These are phyloP conservation scores for Sarcophilus harrisii DNA, from an alignment of 2,797 vertebrate genomes.

Conservation along the genomic window DNA sequence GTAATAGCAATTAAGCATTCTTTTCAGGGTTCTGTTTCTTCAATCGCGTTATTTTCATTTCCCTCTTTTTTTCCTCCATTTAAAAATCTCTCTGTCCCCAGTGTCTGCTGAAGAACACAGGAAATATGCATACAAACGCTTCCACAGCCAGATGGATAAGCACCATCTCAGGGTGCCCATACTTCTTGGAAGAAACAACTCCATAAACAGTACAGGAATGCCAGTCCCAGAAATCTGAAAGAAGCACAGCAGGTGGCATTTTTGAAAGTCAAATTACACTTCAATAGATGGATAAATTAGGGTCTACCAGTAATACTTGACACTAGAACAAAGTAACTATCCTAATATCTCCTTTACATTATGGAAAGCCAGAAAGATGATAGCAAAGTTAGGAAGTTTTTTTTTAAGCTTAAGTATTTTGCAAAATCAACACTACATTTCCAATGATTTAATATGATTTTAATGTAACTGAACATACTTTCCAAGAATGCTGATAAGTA, in stretches of 20 bases:
- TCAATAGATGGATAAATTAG: constrained; percentile 37
- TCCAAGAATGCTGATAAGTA: not conserved
- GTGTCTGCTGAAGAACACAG: constrained; percentile 25
- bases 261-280: constrained; percentile 26
- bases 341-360: constrained; percentile 33
- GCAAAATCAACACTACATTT: not conserved
- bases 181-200: constrained; percentile 25
- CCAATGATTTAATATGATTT: not conserved
- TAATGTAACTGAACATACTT: not conserved
- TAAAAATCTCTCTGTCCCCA: constrained; percentile 14
- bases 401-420: not conserved
- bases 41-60: constrained; percentile 37
- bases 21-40: constrained; percentile 34
- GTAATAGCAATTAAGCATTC: constrained; percentile 18
- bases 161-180: not conserved
- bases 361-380: constrained; percentile 49
- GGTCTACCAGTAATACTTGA: constrained; percentile 33
- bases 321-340: constrained; percentile 31
- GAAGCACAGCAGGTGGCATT: not conserved
- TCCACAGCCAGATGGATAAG: constrained; percentile 39
- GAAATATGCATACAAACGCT: constrained; percentile 56
- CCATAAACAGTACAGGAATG: constrained; percentile 1
- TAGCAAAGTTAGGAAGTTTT: constrained; percentile 12
- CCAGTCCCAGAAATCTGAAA: not conserved
- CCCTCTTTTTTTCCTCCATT: constrained; percentile 16